phyloP scores from a whole-genome alignment of 1,140 invertebrate species.

The Matsumurasca onukii region DNA sequence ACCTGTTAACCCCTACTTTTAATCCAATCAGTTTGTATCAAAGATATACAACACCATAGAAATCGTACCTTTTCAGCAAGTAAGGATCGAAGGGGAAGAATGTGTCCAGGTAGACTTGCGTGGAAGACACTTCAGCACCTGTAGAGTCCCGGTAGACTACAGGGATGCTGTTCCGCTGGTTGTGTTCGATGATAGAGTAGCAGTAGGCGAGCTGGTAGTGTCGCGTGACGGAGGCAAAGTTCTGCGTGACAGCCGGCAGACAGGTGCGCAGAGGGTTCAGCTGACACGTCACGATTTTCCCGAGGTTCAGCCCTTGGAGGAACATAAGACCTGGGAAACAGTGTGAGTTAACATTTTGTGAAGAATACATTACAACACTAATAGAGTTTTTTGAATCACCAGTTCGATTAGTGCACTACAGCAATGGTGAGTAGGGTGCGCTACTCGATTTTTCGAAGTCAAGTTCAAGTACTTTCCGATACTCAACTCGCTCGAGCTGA shows the following conservation, averaged over 20 bases:
- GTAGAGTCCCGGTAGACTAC: conserved; percentile 52
- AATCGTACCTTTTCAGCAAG: conserved; percentile 62
- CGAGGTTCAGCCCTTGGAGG: conserved; percentile 77
- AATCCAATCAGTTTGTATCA: no score
- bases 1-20: no score
- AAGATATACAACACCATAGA: no score
- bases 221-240: conserved; percentile 81
- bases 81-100: conserved; percentile 86
- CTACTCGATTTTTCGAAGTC: no score
- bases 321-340: conserved; percentile 70
- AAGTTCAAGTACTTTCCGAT: no score
- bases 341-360: conserved; percentile 30
- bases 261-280: conserved; percentile 86
- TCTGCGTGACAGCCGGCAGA: conserved; percentile 70
- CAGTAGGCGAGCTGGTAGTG: conserved; percentile 92
- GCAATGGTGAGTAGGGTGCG: no score
- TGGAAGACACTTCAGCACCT: conserved; percentile 45
- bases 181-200: conserved; percentile 85
- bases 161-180: conserved; percentile 57
- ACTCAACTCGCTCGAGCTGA: no score
- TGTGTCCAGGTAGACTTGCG: conserved; percentile 57
- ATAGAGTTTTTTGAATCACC: no score
- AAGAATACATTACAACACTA: conserved; percentile 20
- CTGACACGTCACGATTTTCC: conserved; percentile 76
- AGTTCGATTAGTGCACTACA: no score